Base-by-base conservation (phyloP, 2,797 vertebrate species). In the Enteromius treurensis region DNA sequence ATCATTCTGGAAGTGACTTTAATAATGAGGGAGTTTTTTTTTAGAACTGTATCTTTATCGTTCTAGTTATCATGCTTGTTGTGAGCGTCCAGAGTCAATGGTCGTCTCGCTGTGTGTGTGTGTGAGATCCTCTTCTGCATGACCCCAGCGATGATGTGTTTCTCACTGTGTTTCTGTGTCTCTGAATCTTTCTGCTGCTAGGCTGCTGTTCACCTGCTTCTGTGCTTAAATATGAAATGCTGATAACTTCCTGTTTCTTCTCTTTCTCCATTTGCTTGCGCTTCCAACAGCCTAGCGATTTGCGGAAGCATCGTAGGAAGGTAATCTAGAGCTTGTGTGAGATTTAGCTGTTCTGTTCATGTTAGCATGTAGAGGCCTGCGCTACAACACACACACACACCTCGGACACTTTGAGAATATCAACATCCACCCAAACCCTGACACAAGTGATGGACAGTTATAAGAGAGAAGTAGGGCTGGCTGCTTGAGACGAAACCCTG, bases 271-370 rank as follows among this genome's bases (percentile, higher is more conserved):
- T 94, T 92, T 93, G 92, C 91, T 95, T 94, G 96, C 85, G 95
- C 96, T 91, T 96, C 94, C 93, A 1, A 95, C 98, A 99, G 98
- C 98, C 98, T 97, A 98, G 97, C 90, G 98, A 99, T 94, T 96
- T 99, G 96, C 97, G 98, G 95, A 99, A 99, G 91, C 97, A 97
- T 86, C 97, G 96, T 95, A 98, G 97, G 96, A 98, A 99, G 98
- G 98, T 99, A 99, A 99, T 88, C 87, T 91, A 90, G 88, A 89
- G 55, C 80, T 68, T 65, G 75, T 65, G 17, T 68, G 21, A 49
- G 40, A 42, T 42, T 21, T 19, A 40, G 34, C 32, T 2, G 11
- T 77, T 42, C 34, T 21, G 1, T 4, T 58, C 13, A 40, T 75
- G 19, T 55, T n/a, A n/a, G 55, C 19, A 55, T 34, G 51, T 17